These are phyloP conservation scores for Chelonoidis abingdonii DNA, from an alignment of 2,113 vertebrate species.

Conservation along the genomic window DNA sequence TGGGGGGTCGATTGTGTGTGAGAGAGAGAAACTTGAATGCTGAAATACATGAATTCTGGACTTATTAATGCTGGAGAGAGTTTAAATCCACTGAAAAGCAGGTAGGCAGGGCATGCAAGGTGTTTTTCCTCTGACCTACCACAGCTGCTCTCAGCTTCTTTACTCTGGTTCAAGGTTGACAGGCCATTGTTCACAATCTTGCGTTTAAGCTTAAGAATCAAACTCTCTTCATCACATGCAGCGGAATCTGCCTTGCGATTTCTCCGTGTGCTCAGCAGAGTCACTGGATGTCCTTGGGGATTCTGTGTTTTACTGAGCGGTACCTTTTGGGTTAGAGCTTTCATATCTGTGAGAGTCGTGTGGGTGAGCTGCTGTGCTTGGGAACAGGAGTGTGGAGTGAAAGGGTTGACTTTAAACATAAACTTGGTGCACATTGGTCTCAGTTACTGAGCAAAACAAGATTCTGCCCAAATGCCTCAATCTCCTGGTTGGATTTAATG, in stretches of 20 bases:
- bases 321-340: not conserved
- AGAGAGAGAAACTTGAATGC: not conserved
- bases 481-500: not conserved
- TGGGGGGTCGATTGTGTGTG: not conserved
- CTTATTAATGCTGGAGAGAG: not conserved
- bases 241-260: not conserved
- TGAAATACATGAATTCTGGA: not conserved
- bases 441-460: not conserved
- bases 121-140: not conserved
- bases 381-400: not conserved
- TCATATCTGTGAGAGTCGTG: not conserved
- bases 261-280: not conserved
- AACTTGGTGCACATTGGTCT: not conserved
- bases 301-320: not conserved
- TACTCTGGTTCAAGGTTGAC: not conserved
- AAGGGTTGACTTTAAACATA: not conserved
- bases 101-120: not conserved
- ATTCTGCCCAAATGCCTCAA: not conserved
- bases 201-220: not conserved
- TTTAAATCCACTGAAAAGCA: not conserved
- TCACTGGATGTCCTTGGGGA: not conserved
- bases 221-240: not conserved
- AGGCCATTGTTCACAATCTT: not conserved
- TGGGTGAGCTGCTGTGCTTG: not conserved
- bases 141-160: not conserved